Evolutionary conservation across 2,113 vertebrate species (phyloP).

Genomic region (Meles meles): DNA sequence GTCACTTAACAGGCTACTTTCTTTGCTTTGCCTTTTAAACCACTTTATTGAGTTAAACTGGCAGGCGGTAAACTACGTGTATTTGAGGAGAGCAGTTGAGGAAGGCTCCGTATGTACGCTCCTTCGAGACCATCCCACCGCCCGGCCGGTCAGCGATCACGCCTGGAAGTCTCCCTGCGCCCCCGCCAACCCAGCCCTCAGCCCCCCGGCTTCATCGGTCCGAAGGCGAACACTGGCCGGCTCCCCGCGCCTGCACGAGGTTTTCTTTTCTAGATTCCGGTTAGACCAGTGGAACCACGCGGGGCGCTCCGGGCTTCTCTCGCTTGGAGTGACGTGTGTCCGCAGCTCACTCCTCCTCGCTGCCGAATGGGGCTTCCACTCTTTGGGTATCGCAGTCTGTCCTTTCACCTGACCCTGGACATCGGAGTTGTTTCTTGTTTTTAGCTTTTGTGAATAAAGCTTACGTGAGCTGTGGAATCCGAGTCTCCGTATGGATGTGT

Average conservation of each 20-base stretch:
- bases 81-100: not conserved
- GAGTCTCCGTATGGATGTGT: not conserved
- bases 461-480: too few relatives aligned
- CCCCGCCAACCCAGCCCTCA: not conserved
- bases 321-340: too few relatives aligned
- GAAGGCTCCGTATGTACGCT: not conserved
- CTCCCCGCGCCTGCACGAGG: not conserved
- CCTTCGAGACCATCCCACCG: not conserved
- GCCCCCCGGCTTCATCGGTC: not conserved
- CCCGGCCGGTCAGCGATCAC: not conserved
- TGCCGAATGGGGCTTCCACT: not conserved
- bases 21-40: not conserved
- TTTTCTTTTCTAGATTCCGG: not conserved
- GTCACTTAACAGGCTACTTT: not conserved
- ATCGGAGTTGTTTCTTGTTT: not conserved
- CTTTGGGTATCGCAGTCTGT: fast-evolving
- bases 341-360: too few relatives aligned
- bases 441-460: not conserved
- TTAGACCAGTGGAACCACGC: fast-evolving
- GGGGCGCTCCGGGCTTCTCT: too few relatives aligned
- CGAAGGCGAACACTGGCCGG: not conserved
- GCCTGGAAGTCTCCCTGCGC: not conserved
- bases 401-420: fast-evolving
- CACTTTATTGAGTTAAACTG: not conserved
- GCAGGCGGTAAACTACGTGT: not conserved